These are phyloP conservation scores for Nixonia krombeini DNA, from an alignment of 1,140 invertebrate genomes.

Conservation along the genomic window DNA sequence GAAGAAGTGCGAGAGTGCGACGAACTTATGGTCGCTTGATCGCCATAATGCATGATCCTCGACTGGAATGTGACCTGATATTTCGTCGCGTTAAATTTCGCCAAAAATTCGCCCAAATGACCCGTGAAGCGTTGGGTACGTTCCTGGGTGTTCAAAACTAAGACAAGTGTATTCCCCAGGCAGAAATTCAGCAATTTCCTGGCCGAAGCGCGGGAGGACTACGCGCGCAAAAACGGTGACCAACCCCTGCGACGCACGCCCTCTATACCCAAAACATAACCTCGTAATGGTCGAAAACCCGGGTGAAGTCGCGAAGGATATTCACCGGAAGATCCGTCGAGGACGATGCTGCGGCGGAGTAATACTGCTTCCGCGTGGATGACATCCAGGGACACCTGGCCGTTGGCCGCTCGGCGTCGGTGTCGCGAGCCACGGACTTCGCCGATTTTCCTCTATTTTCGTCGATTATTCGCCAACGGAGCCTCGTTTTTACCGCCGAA, in stretches of 20 bases:
- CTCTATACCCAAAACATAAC: slow-evolving; percentile 69
- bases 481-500: too few relatives aligned
- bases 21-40: slow-evolving; percentile 49
- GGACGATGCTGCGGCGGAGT: background rate
- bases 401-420: background rate
- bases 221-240: slow-evolving; percentile 66
- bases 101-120: too few relatives aligned
- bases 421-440: background rate
- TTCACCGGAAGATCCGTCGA: background rate
- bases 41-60: slow-evolving; percentile 60
- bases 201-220: slow-evolving; percentile 63
- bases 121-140: slow-evolving; percentile 5
- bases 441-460: slow-evolving; percentile 16
- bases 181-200: slow-evolving; percentile 50
- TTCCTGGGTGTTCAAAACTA: too few relatives aligned
- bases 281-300: slow-evolving; percentile 48
- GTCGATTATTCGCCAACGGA: too few relatives aligned
- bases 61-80: slow-evolving; percentile 27
- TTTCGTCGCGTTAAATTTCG: slow-evolving; percentile 13
- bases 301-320: background rate
- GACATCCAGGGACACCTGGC: background rate
- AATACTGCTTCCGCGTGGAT: background rate
- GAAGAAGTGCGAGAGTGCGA: slow-evolving; percentile 46
- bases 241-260: slow-evolving; percentile 66
- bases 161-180: slow-evolving; percentile 18